Evolutionary conservation across 2,888 invertebrate species (phyloP).

Genomic region (Zygothrica quintamaculata): DNA sequence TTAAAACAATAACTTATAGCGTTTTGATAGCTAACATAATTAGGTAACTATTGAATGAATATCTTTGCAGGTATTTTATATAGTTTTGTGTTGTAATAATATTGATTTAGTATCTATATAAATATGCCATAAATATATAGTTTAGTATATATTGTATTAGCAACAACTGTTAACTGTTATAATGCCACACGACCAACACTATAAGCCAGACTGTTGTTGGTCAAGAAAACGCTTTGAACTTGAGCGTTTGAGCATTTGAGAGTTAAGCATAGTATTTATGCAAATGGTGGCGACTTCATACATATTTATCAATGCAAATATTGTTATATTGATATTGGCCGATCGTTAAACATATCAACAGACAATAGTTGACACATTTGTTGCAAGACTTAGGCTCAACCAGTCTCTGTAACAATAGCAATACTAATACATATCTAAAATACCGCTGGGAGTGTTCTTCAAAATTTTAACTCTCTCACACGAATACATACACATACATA

Average conservation of each 20-base stretch:
- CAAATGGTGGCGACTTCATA: constrained; percentile 35
- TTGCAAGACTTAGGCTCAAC: constrained; percentile 22
- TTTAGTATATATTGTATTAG: too few species aligned
- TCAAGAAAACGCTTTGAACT: constrained; percentile 62
- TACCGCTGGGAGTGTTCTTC: constrained; percentile 24
- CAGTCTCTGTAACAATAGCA: not conserved
- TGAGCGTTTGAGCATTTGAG: constrained; percentile 35
- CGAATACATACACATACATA: constrained; percentile 6
- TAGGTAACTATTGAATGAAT: too few species aligned
- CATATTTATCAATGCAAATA: constrained; percentile 56
- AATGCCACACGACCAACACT: constrained; percentile 30
- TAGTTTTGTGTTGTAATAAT: too few species aligned
- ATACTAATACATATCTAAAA: not conserved
- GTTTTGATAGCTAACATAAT: too few species aligned
- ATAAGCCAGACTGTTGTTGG: constrained; percentile 30
- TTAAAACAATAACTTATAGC: too few species aligned
- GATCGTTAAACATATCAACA: constrained; percentile 46
- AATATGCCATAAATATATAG: too few species aligned
- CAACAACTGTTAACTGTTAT: constrained; percentile 6
- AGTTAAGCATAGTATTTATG: constrained; percentile 32
- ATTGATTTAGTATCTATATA: too few species aligned
- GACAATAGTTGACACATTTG: constrained; percentile 48
- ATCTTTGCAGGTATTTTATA: too few species aligned
- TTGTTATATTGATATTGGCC: constrained; percentile 48
- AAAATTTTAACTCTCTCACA: constrained; percentile 3